A percentile compares a stretch with the other conserved stretches of the same genome.
phyloP scores from a whole-genome alignment of 2,888 invertebrate species.

The Frankliniella fusca region DNA sequence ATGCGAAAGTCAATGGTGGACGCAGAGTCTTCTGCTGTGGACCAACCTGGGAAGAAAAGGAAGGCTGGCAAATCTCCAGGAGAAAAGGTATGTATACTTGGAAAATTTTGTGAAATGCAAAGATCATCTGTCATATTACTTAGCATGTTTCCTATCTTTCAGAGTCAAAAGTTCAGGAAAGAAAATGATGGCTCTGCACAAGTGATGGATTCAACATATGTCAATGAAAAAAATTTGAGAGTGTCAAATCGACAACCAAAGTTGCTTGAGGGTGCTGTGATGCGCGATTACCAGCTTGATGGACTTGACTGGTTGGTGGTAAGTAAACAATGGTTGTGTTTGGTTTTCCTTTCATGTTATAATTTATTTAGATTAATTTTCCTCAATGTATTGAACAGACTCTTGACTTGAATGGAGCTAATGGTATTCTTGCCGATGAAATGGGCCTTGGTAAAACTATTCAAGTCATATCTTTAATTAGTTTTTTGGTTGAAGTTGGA shows the following conservation, averaged over 20 bases:
- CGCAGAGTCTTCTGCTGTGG: not conserved
- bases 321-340: slow-evolving; percentile 28
- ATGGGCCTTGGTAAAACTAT: slow-evolving; percentile 67
- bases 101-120: not conserved
- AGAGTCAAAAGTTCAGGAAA: not conserved
- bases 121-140: not conserved
- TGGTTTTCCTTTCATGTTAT: not conserved
- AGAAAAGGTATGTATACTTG: not conserved
- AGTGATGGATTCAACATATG: not conserved
- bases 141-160: not conserved
- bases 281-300: slow-evolving; percentile 55
- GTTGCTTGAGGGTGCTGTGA: slow-evolving; percentile 45
- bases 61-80: not conserved
- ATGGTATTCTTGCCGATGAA: slow-evolving; percentile 64
- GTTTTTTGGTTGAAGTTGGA: slow-evolving; percentile 51
- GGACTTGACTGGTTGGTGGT: slow-evolving; percentile 58
- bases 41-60: not conserved
- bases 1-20: not conserved
- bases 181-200: not conserved
- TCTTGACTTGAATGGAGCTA: slow-evolving; percentile 57
- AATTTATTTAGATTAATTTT: not conserved
- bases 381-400: slow-evolving; percentile 41
- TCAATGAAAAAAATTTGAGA: slow-evolving; percentile 30
- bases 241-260: slow-evolving; percentile 39
- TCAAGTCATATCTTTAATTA: slow-evolving; percentile 57